Percentiles rank a stretch among this genome's conserved stretches.
These are phyloP conservation scores for Morpho helenor DNA, from an alignment of 2,888 invertebrate genomes.

Conservation along the genomic window DNA sequence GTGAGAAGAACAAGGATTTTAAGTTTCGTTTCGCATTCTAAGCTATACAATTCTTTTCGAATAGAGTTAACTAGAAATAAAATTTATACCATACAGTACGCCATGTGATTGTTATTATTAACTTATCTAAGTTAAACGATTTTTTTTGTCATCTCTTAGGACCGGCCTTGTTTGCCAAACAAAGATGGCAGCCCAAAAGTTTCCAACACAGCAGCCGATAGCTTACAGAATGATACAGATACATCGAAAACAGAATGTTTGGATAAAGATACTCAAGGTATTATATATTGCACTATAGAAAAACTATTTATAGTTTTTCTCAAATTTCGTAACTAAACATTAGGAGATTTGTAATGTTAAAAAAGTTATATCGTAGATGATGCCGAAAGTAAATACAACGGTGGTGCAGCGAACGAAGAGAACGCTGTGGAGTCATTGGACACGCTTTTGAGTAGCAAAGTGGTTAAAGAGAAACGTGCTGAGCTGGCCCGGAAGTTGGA, in stretches of 20 bases:
- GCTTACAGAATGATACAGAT: neutral
- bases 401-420: slow-evolving; percentile 53
- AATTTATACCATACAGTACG: too few relatives aligned
- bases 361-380: slow-evolving; percentile 12
- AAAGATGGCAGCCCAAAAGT: slow-evolving; percentile 5
- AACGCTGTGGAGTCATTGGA: slow-evolving; percentile 89
- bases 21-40: too few relatives aligned
- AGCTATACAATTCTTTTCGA: too few relatives aligned
- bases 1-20: too few relatives aligned
- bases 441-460: slow-evolving; percentile 88
- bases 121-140: too few relatives aligned
- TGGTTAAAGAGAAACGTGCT: slow-evolving; percentile 88
- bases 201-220: neutral
- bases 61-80: too few relatives aligned
- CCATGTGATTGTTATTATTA: too few relatives aligned
- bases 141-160: neutral
- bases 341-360: too few relatives aligned
- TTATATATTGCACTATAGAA: neutral
- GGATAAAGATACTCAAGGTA: slow-evolving; percentile 7
- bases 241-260: neutral
- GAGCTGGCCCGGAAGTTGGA: slow-evolving; percentile 95
- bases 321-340: too few relatives aligned
- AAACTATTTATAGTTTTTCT: neutral
- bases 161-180: neutral
- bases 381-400: slow-evolving; percentile 26